phyloP scores from a whole-genome alignment of 2,888 invertebrate genomes.

The Lamellibrachia satsuma region DNA sequence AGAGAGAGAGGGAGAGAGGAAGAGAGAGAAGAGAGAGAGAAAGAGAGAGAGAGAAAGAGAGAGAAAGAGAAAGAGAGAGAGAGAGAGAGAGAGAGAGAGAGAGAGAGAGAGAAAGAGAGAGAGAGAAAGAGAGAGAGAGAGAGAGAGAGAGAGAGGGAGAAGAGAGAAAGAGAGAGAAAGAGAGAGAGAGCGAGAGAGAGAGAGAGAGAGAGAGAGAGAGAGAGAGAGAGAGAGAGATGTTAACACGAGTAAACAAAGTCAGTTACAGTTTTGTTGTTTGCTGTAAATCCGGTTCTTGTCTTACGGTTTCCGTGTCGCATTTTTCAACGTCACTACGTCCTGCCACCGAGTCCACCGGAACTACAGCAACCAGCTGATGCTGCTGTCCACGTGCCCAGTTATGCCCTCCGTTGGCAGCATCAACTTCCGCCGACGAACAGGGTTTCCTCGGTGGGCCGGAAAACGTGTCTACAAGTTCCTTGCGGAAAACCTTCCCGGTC shows the following conservation, averaged over 20 bases:
- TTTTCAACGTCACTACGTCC: background rate
- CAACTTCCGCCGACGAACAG: background rate
- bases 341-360: background rate
- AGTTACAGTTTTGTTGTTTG: background rate
- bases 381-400: background rate
- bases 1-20: too few species aligned
- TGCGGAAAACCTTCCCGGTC: constrained; percentile 41
- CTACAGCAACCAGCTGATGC: background rate
- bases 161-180: too few species aligned
- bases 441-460: background rate
- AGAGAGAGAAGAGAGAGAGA: too few species aligned
- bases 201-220: too few species aligned
- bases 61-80: too few species aligned
- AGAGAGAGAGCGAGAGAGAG: too few species aligned
- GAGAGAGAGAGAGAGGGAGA: too few species aligned
- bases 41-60: too few species aligned
- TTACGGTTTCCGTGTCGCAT: background rate
- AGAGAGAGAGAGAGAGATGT: background rate
- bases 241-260: background rate
- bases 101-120: too few species aligned
- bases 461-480: constrained; percentile 34
- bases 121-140: too few species aligned
- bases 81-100: too few species aligned
- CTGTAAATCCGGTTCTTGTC: background rate
- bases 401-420: background rate